Evolutionary conservation across 2,797 vertebrate genomes (phyloP).

Genomic region (Gallirallus australis): DNA sequence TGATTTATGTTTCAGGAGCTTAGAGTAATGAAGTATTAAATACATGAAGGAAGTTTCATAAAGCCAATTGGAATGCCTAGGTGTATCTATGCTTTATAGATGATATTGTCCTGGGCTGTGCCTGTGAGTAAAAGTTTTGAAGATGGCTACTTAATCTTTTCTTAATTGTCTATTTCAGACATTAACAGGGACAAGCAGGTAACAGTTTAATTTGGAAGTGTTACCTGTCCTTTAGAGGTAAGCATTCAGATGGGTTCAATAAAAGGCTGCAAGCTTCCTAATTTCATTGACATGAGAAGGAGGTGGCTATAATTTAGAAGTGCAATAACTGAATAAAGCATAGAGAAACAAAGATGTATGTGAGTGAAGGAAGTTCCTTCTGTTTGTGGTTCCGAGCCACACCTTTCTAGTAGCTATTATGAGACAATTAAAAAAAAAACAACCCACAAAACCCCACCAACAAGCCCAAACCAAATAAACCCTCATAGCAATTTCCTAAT

Average conservation of each 20-base stretch:
- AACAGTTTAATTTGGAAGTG: not conserved
- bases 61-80: not conserved
- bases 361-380: not conserved
- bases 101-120: not conserved
- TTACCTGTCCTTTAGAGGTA: not conserved
- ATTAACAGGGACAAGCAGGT: not conserved
- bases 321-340: not conserved
- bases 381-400: not conserved
- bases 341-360: not conserved
- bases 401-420: not conserved
- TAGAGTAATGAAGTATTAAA: not conserved
- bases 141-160: not conserved
- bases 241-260: not conserved
- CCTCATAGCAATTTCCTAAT: not conserved
- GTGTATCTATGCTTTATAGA: not conserved
- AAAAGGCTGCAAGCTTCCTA: not conserved
- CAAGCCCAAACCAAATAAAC: not conserved
- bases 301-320: not conserved
- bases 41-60: not conserved
- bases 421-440: not conserved
- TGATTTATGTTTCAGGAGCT: not conserved
- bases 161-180: not conserved
- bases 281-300: not conserved
- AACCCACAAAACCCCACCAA: too few species aligned
- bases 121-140: not conserved